A percentile compares a stretch with the other conserved stretches of the same genome.
These are phyloP conservation scores for Drosophila aff. DNA, from an alignment of 1,140 invertebrate genomes.

Conservation along the genomic window DNA sequence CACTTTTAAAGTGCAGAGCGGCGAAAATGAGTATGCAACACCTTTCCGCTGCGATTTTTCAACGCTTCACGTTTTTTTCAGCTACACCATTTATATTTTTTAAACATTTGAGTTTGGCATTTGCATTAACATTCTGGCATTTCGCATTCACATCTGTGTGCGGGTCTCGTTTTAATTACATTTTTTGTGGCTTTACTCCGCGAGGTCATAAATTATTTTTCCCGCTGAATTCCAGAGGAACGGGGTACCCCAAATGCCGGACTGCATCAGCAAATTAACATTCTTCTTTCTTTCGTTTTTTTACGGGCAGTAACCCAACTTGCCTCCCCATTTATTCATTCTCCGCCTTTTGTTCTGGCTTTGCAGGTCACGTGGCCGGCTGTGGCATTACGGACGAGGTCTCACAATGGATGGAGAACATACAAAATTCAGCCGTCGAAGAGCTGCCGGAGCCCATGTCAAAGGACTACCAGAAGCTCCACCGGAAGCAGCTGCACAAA, in stretches of 20 bases:
- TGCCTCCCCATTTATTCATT: constrained; percentile 33
- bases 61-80: constrained; percentile 2
- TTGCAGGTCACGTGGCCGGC: constrained; percentile 91
- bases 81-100: constrained; percentile 39
- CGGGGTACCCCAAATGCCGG: constrained; percentile 26
- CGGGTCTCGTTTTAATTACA: constrained; percentile 73
- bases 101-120: constrained; percentile 69
- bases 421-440: constrained; percentile 93
- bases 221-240: constrained; percentile 30
- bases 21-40: constrained; percentile 49
- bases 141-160: constrained; percentile 29
- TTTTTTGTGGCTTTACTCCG: constrained; percentile 73
- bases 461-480: constrained; percentile 78
- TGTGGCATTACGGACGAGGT: constrained; percentile 95
- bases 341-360: constrained; percentile 32
- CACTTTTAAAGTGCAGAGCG: constrained; percentile 63
- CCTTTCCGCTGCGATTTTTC: constrained; percentile 30
- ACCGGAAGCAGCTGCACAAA: constrained; percentile 80
- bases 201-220: constrained; percentile 77
- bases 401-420: constrained; percentile 95
- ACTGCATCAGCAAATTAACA: constrained; percentile 55
- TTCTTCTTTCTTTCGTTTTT: constrained; percentile 48
- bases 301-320: constrained; percentile 24
- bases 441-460: constrained; percentile 83
- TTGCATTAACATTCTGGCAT: constrained; percentile 66